Percentiles rank a stretch among this genome's conserved stretches.
These are phyloP conservation scores for Crax fasciolata DNA, from an alignment of 2,797 vertebrate species.

Conservation along the genomic window DNA sequence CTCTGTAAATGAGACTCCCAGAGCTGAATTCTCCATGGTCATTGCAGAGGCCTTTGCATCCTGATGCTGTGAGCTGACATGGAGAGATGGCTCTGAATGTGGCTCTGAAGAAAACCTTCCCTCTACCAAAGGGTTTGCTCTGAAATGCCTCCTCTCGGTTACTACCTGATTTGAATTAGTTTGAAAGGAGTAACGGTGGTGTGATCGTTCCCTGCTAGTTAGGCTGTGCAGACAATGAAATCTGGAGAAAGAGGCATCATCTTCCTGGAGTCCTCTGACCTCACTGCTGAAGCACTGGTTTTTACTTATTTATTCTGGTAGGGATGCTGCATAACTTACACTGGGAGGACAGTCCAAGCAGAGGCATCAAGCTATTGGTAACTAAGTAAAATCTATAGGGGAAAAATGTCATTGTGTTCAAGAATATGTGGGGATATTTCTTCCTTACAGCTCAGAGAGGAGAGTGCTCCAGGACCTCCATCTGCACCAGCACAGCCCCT, in stretches of 20 bases:
- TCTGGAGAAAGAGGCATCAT: not conserved
- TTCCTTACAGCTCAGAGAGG: not conserved
- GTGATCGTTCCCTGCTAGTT: not conserved
- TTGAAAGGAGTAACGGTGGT: rapidly evolving
- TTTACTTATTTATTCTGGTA: not conserved
- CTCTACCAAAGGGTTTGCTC: not conserved
- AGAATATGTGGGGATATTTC: not conserved
- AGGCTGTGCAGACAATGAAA: not conserved
- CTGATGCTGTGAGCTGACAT: not conserved
- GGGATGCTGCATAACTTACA: not conserved
- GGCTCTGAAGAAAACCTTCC: not conserved
- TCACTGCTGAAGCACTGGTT: not conserved
- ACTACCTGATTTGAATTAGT: not conserved
- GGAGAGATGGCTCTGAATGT: not conserved
- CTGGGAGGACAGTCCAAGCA: too few species aligned
- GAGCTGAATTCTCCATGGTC: not conserved
- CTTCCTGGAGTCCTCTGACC: not conserved
- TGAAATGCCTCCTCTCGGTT: not conserved
- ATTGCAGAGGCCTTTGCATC: not conserved
- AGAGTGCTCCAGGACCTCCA: not conserved
- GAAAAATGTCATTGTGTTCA: not conserved
- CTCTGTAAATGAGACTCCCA: not conserved
- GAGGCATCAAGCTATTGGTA: not conserved
- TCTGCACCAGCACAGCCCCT: not conserved
- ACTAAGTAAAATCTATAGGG: not conserved